Evolutionary conservation across 2,888 invertebrate genomes (phyloP).

Genomic region (Coelopa pilipes): DNA sequence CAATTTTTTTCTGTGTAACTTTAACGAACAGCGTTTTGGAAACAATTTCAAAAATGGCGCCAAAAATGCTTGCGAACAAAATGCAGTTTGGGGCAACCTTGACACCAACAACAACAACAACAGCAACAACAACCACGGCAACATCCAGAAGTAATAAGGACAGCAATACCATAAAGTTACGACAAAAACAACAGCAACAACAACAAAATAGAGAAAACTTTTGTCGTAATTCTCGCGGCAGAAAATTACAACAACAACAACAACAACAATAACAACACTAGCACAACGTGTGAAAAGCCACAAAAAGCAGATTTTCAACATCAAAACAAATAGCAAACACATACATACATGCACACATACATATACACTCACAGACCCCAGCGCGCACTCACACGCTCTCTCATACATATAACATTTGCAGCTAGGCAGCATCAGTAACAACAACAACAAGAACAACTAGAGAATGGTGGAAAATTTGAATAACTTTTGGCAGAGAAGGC

Average conservation of each 20-base stretch:
- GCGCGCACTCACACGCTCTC: too few relatives aligned
- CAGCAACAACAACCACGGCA: constrained; percentile 11
- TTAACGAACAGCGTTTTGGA: neutral
- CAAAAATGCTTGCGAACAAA: constrained; percentile 6
- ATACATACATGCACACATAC: constrained; percentile 12
- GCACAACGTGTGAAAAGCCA: neutral
- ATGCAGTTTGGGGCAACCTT: constrained; percentile 25
- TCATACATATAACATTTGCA: too few relatives aligned
- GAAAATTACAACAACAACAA: constrained; percentile 3
- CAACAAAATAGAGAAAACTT: neutral
- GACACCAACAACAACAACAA: constrained; percentile 25
- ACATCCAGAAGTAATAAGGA: constrained; percentile 12
- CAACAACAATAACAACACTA: neutral
- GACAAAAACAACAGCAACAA: constrained; percentile 17
- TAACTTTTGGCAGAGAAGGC: constrained; percentile 12
- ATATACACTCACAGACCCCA: neutral
- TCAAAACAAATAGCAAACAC: neutral
- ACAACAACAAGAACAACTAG: too few relatives aligned
- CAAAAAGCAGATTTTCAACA: constrained; percentile 5
- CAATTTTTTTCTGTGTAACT: too few relatives aligned
- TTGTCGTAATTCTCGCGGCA: neutral
- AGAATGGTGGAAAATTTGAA: constrained; percentile 21
- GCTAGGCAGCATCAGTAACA: too few relatives aligned
- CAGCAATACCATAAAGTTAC: neutral
- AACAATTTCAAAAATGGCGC: neutral